Evolutionary conservation across 1,140 invertebrate genomes (phyloP).

Genomic region (Brachionus sp.): DNA sequence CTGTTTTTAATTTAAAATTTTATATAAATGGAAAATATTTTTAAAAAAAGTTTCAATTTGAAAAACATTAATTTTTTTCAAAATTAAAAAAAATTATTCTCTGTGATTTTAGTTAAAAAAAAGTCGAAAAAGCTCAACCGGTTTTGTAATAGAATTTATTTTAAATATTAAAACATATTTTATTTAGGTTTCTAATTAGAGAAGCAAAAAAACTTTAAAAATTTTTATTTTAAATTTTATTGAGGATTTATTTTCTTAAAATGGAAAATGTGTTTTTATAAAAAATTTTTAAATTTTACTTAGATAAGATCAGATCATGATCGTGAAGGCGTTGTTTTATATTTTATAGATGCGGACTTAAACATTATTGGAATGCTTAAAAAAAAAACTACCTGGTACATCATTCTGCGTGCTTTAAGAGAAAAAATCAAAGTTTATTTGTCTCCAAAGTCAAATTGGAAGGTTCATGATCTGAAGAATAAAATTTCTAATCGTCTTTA

Average conservation of each 20-base stretch:
- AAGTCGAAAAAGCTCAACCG: too few relatives aligned
- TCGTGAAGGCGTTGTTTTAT: conserved; percentile 61
- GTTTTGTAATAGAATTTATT: too few relatives aligned
- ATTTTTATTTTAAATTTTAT: too few relatives aligned
- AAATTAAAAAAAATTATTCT: conserved; percentile 30
- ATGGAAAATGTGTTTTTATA: too few relatives aligned
- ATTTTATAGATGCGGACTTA: conserved; percentile 57
- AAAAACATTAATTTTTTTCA: not conserved
- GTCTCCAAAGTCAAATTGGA: conserved; percentile 38
- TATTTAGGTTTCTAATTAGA: too few relatives aligned
- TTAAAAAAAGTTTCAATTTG: too few relatives aligned
- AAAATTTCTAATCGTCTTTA: not conserved
- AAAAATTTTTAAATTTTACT: conserved; percentile 15
- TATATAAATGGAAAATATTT: too few relatives aligned
- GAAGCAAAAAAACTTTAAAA: too few relatives aligned
- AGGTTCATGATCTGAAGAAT: not conserved
- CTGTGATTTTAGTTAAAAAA: too few relatives aligned
- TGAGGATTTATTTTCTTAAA: too few relatives aligned
- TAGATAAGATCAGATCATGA: conserved; percentile 56
- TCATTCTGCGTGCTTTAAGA: conserved; percentile 59
- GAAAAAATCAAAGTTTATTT: conserved; percentile 55
- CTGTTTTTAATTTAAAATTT: too few relatives aligned
- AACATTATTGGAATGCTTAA: conserved; percentile 61
- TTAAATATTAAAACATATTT: too few relatives aligned
- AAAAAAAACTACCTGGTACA: conserved; percentile 62